Percentiles rank a stretch among this genome's conserved stretches.
These are phyloP conservation scores for Clavelina lepadiformis DNA, from an alignment of 23 tunicate genomes.

Conservation along the genomic window DNA sequence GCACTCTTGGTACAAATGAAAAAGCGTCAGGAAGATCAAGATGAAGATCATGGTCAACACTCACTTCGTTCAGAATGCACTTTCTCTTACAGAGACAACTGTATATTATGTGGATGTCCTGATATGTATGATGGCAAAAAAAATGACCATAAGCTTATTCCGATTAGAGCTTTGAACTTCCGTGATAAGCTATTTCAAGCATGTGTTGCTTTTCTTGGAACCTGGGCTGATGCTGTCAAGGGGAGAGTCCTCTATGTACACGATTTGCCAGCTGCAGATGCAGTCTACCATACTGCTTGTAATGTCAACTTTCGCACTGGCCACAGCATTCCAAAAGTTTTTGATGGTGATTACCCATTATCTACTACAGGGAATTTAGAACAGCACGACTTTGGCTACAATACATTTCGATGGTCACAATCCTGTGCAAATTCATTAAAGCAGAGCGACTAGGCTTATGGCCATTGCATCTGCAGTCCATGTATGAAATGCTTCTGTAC, in stretches of 20 bases:
- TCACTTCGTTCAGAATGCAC: too few species aligned
- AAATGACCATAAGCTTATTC: conserved; percentile 2
- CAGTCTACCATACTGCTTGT: conserved; percentile 1
- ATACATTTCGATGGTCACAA: conserved; percentile 8
- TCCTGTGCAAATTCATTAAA: conserved; percentile 1
- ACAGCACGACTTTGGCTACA: conserved; percentile 11
- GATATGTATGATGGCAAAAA: too few species aligned
- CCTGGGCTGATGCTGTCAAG: conserved; percentile 5
- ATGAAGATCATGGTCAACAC: too few species aligned
- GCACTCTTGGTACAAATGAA: too few species aligned
- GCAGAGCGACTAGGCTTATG: conserved; percentile 8
- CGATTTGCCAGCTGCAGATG: conserved; percentile 6
- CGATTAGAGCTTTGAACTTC: conserved; percentile 5
- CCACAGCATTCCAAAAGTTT: conserved; percentile 18
- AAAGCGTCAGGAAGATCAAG: too few species aligned
- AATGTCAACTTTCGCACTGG: background rate
- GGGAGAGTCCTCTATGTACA: conserved; percentile 6
- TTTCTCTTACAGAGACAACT: too few species aligned
- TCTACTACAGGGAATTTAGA: too few species aligned
- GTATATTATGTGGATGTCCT: too few species aligned
- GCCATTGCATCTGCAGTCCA: conserved; percentile 13
- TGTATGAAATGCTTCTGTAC: conserved; percentile 8
- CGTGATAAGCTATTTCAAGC: conserved; percentile 4
- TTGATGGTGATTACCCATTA: too few species aligned
- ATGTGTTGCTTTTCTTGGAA: conserved; percentile 8